phyloP scores from a whole-genome alignment of 2,888 invertebrate species.

The Proisotoma minuta region DNA sequence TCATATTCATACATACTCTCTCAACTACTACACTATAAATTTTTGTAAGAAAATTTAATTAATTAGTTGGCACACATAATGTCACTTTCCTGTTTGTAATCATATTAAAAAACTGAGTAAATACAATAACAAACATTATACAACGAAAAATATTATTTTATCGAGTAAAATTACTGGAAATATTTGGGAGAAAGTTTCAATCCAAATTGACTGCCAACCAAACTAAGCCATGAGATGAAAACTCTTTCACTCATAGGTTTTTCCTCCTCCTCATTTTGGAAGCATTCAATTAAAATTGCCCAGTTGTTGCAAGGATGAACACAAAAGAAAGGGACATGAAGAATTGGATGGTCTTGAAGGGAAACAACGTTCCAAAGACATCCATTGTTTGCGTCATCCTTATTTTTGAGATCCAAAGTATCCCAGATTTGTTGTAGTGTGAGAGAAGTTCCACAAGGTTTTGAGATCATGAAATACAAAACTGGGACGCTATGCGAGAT shows the following conservation, averaged over 20 bases:
- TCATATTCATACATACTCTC: not conserved
- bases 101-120: too few species aligned
- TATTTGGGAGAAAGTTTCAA: not conserved
- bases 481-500: constrained; percentile 28
- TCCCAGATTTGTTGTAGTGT: constrained; percentile 33
- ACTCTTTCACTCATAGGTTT: not conserved
- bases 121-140: too few species aligned
- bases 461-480: constrained; percentile 31
- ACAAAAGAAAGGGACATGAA: constrained; percentile 34
- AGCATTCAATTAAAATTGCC: constrained; percentile 23
- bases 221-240: constrained; percentile 38
- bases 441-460: constrained; percentile 22
- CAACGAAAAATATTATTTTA: too few species aligned
- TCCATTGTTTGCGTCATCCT: not conserved
- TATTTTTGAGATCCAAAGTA: not conserved
- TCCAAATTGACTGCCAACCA: constrained; percentile 22
- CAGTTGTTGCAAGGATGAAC: constrained; percentile 37
- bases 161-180: not conserved
- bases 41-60: too few species aligned
- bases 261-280: not conserved
- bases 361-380: constrained; percentile 33
- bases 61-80: too few species aligned
- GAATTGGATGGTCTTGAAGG: constrained; percentile 37
- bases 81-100: too few species aligned
- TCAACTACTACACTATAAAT: too few species aligned